These are phyloP conservation scores for Epistrophe eligans DNA, from an alignment of 2,888 invertebrate species.

Conservation along the genomic window DNA sequence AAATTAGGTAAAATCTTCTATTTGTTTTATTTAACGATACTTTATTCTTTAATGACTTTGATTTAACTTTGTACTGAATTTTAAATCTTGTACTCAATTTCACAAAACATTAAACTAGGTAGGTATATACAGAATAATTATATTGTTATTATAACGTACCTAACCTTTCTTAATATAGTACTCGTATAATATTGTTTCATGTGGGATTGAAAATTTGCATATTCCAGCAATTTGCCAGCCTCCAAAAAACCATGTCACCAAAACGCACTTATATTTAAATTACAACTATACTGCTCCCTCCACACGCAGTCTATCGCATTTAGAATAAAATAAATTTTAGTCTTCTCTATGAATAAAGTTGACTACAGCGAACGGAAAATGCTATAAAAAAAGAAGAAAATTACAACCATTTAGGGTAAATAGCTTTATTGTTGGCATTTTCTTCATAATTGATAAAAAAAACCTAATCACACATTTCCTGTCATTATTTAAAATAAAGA, in stretches of 20 bases:
- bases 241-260: conserved; percentile 55
- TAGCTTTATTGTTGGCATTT: not conserved
- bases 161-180: not conserved
- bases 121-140: not conserved
- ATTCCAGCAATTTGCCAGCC: conserved; percentile 45
- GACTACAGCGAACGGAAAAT: conserved; percentile 3
- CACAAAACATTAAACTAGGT: too few relatives aligned
- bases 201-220: conserved; percentile 52
- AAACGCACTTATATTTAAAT: conserved; percentile 49
- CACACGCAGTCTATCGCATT: conserved; percentile 22
- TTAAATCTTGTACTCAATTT: too few relatives aligned
- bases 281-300: conserved; percentile 2
- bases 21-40: too few relatives aligned
- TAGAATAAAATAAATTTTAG: not conserved
- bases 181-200: not conserved
- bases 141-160: not conserved
- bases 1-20: too few relatives aligned
- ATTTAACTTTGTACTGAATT: too few relatives aligned
- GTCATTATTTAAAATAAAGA: not conserved
- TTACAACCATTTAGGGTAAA: conserved; percentile 5
- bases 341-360: conserved; percentile 4
- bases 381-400: not conserved
- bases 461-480: not conserved
- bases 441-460: not conserved
- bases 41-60: too few relatives aligned